Conservation (phyloP, 2,888 invertebrate genomes). For the Operophtera brumata region DNA sequence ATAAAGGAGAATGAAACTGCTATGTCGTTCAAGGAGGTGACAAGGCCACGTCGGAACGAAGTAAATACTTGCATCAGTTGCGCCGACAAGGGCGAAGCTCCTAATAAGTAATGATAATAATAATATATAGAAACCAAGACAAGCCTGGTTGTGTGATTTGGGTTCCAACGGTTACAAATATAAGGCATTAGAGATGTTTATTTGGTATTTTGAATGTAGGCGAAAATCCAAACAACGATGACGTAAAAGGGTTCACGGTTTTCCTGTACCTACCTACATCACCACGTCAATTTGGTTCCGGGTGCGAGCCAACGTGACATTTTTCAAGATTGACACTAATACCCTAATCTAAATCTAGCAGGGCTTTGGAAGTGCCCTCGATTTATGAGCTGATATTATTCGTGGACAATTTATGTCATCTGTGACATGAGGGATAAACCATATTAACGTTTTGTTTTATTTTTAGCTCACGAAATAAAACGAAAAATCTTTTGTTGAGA, state of each 20-base stretch:
- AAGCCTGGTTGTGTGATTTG: slow-evolving; percentile 18
- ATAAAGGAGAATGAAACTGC: too few species aligned
- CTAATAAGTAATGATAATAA: too few species aligned
- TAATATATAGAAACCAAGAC: background rate
- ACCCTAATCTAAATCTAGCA: slow-evolving; percentile 47
- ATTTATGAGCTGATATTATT: slow-evolving; percentile 43
- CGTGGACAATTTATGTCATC: slow-evolving; percentile 22
- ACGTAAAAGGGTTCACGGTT: slow-evolving; percentile 51
- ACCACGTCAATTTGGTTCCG: slow-evolving; percentile 51
- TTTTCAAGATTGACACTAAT: slow-evolving; percentile 48
- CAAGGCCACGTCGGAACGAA: too few species aligned
- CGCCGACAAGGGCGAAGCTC: too few species aligned
- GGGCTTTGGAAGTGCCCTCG: slow-evolving; percentile 34
- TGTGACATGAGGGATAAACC: slow-evolving; percentile 16
- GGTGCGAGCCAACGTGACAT: slow-evolving; percentile 40
- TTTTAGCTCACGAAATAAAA: background rate
- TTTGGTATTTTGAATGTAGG: slow-evolving; percentile 24
- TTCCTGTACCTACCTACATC: slow-evolving; percentile 47
- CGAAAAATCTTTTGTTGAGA: background rate
- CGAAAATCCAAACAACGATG: slow-evolving; percentile 35
- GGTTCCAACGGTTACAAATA: slow-evolving; percentile 24
- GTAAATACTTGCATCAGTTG: too few species aligned
- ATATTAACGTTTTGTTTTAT: slow-evolving; percentile 10
- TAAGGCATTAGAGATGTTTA: slow-evolving; percentile 26
- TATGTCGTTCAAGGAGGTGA: too few species aligned